Conservation (phyloP, 2,797 vertebrate species). For the Coluber constrictor region DNA sequence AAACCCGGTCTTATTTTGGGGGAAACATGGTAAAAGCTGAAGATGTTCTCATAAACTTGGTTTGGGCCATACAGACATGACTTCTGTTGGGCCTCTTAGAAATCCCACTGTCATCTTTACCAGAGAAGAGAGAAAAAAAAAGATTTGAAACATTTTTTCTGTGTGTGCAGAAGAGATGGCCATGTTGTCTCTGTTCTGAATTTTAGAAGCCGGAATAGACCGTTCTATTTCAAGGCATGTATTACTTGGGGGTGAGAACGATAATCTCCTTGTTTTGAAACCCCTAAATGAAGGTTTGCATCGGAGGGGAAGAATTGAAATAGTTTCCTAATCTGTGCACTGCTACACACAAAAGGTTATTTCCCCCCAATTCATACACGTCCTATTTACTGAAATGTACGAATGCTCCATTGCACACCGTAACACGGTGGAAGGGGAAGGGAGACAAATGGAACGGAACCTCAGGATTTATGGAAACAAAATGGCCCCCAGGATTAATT, state of each 20-base stretch:
- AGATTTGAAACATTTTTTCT: background rate
- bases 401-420: background rate
- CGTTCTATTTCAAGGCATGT: slow-evolving; percentile 27
- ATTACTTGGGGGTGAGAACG: slow-evolving; percentile 28
- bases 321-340: background rate
- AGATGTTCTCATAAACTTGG: background rate
- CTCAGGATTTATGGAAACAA: background rate
- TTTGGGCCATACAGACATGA: background rate
- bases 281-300: slow-evolving; percentile 43
- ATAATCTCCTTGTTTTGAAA: slow-evolving; percentile 9
- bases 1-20: too few species aligned
- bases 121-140: background rate
- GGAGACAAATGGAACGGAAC: background rate
- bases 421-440: background rate
- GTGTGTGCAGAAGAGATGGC: background rate
- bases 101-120: background rate
- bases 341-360: background rate
- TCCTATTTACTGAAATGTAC: background rate
- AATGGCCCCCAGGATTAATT: background rate
- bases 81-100: background rate
- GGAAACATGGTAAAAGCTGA: too few species aligned
- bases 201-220: background rate
- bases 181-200: background rate
- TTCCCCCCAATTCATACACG: background rate
- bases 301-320: background rate